Evolutionary conservation across 30 jellyfish, hydroid and myxozoan species (phyloP), one percentile per base, ranked within the genome.

Genomic region (Hydra vulgaris): DNA sequence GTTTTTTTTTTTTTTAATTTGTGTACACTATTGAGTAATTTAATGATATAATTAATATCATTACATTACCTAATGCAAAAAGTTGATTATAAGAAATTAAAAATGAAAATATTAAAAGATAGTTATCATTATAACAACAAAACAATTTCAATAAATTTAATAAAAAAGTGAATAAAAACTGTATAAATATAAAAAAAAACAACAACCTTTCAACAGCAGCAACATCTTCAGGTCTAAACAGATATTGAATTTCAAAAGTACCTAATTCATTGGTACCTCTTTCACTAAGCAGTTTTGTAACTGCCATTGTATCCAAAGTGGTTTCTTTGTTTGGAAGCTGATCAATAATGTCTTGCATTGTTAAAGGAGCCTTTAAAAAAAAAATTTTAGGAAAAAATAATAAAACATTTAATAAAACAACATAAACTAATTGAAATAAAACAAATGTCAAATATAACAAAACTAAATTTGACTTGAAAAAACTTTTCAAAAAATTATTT

Each of bases 211-310:
- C 91, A 25, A 91, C 95, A 81, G 98, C 98, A 17, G 79, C 90
- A 53, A 83, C 87, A 18, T 95, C 95, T 53, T 86, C 70, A 54
- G 98, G 98, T 18, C 86, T 91, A 70, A 86, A 91, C 70, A 80
- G 88, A 61, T 86, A 91, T 69, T 87, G 95, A 7, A 91, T 89
- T 75, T 91, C 98, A 79, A 91, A 91, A 74, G 87, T 96, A 68
- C 96, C 98, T 21, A 91, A 86, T 8, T 88, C 89, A 74, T 91
- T 91, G 23, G 98, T 91, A 27, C 98, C 98, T 5, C 98, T 88
- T 61, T 91, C 98, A 82, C 98, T 91, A 27, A 91, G 78, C 17
- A 91, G 84, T 86, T 91, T 91, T 23, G 98, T 91, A 56, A 91
- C 98, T 18, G 86, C 98, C 98, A 91, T 91, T 40, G 86, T 91